Evolutionary conservation across 1,140 invertebrate species (phyloP).

Genomic region (Acromyrmex echinatior): DNA sequence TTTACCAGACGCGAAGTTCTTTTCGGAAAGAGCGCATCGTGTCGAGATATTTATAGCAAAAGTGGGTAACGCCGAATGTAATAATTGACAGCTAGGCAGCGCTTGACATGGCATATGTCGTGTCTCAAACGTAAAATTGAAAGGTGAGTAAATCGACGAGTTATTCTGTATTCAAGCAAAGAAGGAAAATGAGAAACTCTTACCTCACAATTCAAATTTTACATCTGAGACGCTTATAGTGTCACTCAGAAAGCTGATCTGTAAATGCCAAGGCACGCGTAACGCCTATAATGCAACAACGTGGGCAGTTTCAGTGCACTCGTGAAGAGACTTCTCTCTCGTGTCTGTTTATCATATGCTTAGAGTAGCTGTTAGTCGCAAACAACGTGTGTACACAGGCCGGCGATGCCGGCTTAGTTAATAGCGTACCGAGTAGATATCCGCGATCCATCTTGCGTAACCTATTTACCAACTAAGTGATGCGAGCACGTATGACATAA

Average conservation of each 20-base stretch:
- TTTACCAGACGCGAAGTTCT: slow-evolving; percentile 18
- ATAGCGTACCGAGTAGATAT: slow-evolving; percentile 70
- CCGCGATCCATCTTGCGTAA: slow-evolving; percentile 83
- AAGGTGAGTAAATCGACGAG: neutral
- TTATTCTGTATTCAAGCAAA: neutral
- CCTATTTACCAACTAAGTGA: slow-evolving; percentile 81
- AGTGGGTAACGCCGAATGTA: neutral
- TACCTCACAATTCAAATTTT: neutral
- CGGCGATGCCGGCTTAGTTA: slow-evolving; percentile 57
- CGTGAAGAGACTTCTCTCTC: slow-evolving; percentile 22
- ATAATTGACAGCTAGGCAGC: slow-evolving; percentile 2
- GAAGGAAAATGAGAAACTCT: neutral
- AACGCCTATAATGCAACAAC: neutral
- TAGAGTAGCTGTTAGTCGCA: slow-evolving; percentile 47
- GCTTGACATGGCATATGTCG: neutral
- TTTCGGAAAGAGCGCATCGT: slow-evolving; percentile 20
- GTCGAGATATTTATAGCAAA: slow-evolving; percentile 23
- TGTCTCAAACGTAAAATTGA: neutral
- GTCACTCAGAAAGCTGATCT: slow-evolving; percentile 14
- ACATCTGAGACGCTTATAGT: neutral
- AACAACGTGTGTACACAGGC: neutral
- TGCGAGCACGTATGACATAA: slow-evolving; percentile 80
- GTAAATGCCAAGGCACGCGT: neutral
- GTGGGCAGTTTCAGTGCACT: neutral
- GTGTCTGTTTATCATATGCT: slow-evolving; percentile 14